Percentiles rank a stretch among this genome's conserved stretches.
Conservation (phyloP, 2,113 vertebrate genomes). For the Pelecanus crispus region DNA sequence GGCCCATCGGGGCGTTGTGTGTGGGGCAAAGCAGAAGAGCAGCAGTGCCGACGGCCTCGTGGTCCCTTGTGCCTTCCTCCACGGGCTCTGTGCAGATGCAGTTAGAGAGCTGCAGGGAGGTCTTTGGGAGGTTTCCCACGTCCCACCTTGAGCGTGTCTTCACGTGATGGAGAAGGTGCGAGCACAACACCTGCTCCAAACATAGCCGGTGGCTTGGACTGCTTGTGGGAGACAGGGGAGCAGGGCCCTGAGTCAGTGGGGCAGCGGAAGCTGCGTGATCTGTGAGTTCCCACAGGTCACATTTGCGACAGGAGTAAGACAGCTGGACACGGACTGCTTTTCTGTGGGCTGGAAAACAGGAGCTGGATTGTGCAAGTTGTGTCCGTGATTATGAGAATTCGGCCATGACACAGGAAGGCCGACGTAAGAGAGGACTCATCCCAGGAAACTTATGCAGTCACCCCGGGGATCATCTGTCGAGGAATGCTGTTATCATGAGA, state of each 20-base stretch:
- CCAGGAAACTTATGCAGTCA: not conserved
- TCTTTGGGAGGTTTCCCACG: not conserved
- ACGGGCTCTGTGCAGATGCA: not conserved
- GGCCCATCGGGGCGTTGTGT: rapidly evolving
- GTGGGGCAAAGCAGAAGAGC: not conserved
- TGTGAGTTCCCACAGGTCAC: not conserved
- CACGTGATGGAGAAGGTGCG: not conserved
- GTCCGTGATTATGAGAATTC: not conserved
- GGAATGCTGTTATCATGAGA: rapidly evolving
- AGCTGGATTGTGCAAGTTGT: not conserved
- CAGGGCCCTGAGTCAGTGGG: not conserved
- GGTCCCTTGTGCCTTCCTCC: not conserved
- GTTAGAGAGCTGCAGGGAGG: not conserved
- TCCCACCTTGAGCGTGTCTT: rapidly evolving
- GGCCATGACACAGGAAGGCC: not conserved
- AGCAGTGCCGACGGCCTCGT: not conserved
- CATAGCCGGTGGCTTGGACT: rapidly evolving
- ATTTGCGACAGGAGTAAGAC: not conserved
- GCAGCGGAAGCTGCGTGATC: not conserved
- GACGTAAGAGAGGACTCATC: not conserved
- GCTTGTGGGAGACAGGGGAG: not conserved
- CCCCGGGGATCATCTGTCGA: not conserved
- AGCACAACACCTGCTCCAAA: not conserved
- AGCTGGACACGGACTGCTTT: not conserved
- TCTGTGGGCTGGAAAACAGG: not conserved